These are phyloP conservation scores for Trichosurus vulpecula DNA, from an alignment of 2,797 vertebrate species.

Conservation along the genomic window DNA sequence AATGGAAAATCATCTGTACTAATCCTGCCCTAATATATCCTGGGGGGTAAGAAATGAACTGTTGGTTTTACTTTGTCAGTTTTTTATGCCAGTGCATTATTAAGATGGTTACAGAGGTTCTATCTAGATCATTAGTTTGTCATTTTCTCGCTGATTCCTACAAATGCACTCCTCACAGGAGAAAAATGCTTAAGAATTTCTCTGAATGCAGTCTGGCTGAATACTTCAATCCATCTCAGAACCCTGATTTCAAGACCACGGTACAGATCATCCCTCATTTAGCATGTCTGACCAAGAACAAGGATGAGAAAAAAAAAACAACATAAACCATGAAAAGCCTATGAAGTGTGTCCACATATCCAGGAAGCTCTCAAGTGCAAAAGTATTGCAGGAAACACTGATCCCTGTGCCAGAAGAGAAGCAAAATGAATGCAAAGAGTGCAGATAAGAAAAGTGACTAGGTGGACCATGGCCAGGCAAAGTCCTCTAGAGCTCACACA, in stretches of 20 bases:
- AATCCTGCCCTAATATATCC: constrained; percentile 64
- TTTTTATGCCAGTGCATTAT: constrained; percentile 78
- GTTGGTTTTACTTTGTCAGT: constrained; percentile 70
- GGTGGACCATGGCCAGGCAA: background rate
- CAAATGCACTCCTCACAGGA: constrained; percentile 58
- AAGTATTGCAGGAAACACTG: constrained; percentile 35
- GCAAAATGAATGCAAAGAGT: constrained; percentile 10
- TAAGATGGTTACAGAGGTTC: constrained; percentile 79
- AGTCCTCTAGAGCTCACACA: constrained; percentile 21
- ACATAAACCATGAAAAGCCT: constrained; percentile 21
- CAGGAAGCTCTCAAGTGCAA: constrained; percentile 52
- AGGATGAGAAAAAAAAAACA: constrained; percentile 46
- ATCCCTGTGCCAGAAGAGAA: constrained; percentile 56
- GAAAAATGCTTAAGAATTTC: constrained; percentile 63
- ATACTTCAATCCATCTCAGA: constrained; percentile 59
- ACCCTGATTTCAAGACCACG: constrained; percentile 45
- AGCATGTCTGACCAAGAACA: constrained; percentile 38
- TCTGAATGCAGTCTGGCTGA: constrained; percentile 42
- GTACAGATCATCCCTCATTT: constrained; percentile 54
- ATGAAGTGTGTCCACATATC: constrained; percentile 45
- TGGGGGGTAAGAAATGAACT: constrained; percentile 72
- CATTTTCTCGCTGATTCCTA: constrained; percentile 62
- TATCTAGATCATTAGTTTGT: constrained; percentile 64
- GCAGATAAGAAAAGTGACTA: constrained; percentile 34
- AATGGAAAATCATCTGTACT: constrained; percentile 58